A percentile compares a stretch with the other conserved stretches of the same genome.
Evolutionary conservation across 2,888 invertebrate genomes (phyloP).

Genomic region (Caenorhabditis sp.): DNA sequence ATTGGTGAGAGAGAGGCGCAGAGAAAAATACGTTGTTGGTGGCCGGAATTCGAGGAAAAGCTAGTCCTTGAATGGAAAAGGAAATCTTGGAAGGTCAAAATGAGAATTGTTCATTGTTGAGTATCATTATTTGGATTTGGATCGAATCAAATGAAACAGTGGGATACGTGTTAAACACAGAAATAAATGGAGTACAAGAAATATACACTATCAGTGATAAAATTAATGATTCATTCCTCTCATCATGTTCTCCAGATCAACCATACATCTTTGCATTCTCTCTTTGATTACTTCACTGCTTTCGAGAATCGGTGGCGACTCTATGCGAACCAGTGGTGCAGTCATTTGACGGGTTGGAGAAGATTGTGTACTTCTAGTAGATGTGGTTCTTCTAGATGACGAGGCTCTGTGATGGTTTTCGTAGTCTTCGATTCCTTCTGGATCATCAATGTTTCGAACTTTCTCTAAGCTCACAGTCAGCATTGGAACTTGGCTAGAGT

Average conservation of each 20-base stretch:
- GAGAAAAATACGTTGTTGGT: not conserved
- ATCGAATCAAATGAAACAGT: constrained; percentile 4
- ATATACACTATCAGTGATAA: too few relatives aligned
- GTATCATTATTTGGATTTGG: not conserved
- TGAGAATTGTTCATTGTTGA: constrained; percentile 1
- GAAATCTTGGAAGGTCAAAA: not conserved
- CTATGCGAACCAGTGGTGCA: not conserved
- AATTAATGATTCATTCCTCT: constrained; percentile 21
- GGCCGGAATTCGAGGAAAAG: not conserved
- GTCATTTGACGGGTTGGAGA: not conserved
- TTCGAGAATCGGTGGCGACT: constrained; percentile 46
- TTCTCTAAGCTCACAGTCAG: constrained; percentile 53
- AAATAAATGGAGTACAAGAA: too few relatives aligned
- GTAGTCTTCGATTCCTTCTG: constrained; percentile 1
- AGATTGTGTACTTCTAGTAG: constrained; percentile 17
- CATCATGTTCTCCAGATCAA: constrained; percentile 50
- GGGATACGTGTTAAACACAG: not conserved
- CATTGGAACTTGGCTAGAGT: constrained; percentile 53
- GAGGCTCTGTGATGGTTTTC: not conserved
- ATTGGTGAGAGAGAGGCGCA: not conserved
- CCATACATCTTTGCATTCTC: constrained; percentile 43
- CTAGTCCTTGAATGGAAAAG: not conserved
- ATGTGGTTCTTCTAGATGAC: constrained; percentile 3
- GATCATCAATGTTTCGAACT: constrained; percentile 24
- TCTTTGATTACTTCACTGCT: constrained; percentile 54